phyloP scores from a whole-genome alignment of 2,797 vertebrate species.

The Danio albolineatus region DNA sequence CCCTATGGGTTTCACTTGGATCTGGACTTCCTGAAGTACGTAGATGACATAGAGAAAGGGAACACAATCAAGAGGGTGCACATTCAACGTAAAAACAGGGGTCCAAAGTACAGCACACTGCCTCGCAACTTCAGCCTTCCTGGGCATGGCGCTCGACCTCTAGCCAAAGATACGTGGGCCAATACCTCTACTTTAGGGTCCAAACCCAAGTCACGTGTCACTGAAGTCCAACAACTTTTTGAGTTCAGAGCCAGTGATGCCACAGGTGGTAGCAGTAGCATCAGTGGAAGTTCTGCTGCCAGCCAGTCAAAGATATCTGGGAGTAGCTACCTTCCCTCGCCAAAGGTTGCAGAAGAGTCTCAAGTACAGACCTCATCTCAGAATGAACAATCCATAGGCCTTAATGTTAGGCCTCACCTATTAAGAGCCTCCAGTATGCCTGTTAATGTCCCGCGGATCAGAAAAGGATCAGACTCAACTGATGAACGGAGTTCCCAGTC shows the following conservation, averaged over 20 bases:
- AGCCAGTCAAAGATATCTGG: slow-evolving; percentile 67
- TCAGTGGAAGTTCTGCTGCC: slow-evolving; percentile 48
- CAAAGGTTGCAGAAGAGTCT: slow-evolving; percentile 67
- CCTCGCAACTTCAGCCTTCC: slow-evolving; percentile 97
- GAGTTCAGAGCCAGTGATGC: slow-evolving; percentile 72
- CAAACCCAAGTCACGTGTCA: slow-evolving; percentile 83
- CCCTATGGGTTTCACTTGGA: slow-evolving; percentile 97
- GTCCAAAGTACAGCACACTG: slow-evolving; percentile 94
- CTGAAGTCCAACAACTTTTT: slow-evolving; percentile 81
- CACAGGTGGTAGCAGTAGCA: slow-evolving; percentile 45
- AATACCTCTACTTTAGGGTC: slow-evolving; percentile 81
- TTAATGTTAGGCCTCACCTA: slow-evolving; percentile 86
- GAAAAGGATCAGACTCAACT: slow-evolving; percentile 76
- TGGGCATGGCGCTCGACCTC: slow-evolving; percentile 78
- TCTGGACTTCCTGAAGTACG: slow-evolving; percentile 97
- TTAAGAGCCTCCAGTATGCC: slow-evolving; percentile 95
- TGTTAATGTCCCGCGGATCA: slow-evolving; percentile 82
- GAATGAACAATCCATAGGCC: slow-evolving; percentile 67
- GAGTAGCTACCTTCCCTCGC: slow-evolving; percentile 67
- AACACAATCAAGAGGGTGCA: slow-evolving; percentile 95
- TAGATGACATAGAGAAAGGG: slow-evolving; percentile 98
- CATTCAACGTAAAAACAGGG: slow-evolving; percentile 91
- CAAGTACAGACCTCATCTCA: slow-evolving; percentile 50
- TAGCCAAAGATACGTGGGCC: slow-evolving; percentile 83
- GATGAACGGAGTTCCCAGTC: slow-evolving; percentile 69